Conservation (phyloP, 2,797 vertebrate genomes). For the Distichodus sexfasciatus region DNA sequence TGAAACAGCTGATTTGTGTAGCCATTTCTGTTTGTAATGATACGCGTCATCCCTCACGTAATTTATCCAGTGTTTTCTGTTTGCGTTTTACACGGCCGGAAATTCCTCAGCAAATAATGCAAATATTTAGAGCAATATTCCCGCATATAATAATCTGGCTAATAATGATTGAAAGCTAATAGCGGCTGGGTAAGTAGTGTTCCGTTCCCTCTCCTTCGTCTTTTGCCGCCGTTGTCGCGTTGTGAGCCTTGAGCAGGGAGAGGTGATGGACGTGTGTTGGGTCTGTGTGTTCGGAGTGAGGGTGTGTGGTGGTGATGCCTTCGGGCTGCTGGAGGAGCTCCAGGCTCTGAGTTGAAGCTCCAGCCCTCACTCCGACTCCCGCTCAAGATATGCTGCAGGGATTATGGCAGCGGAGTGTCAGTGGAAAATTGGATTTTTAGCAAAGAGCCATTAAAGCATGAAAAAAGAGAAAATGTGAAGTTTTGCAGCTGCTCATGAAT, state of each 20-base stretch:
- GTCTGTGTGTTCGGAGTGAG: conserved; percentile 2
- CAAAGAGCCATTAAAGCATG: conserved; percentile 47
- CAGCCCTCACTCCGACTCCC: conserved; percentile 40
- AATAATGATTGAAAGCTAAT: no score
- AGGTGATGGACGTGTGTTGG: background rate
- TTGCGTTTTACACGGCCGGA: no score
- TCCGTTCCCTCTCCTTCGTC: no score
- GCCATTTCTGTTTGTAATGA: background rate
- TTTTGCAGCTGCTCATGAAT: conserved; percentile 44
- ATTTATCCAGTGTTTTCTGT: no score
- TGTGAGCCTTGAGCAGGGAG: background rate
- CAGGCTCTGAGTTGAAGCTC: conserved; percentile 26
- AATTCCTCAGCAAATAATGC: no score
- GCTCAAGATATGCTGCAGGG: conserved; percentile 41
- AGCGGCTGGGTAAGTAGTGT: no score
- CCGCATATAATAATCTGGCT: no score
- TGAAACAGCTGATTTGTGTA: background rate
- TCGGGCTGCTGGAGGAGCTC: conserved; percentile 22
- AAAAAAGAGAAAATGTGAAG: conserved; percentile 30
- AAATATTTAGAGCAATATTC: no score
- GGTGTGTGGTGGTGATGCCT: conserved; percentile 5
- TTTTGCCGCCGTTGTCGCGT: background rate
- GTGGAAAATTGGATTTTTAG: conserved; percentile 55
- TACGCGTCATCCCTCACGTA: no score
- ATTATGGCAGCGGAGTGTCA: conserved; percentile 42